Evolutionary conservation across 2,797 vertebrate genomes (phyloP), one percentile per base, ranked within the genome.

Genomic region (Vultur gryphus): DNA sequence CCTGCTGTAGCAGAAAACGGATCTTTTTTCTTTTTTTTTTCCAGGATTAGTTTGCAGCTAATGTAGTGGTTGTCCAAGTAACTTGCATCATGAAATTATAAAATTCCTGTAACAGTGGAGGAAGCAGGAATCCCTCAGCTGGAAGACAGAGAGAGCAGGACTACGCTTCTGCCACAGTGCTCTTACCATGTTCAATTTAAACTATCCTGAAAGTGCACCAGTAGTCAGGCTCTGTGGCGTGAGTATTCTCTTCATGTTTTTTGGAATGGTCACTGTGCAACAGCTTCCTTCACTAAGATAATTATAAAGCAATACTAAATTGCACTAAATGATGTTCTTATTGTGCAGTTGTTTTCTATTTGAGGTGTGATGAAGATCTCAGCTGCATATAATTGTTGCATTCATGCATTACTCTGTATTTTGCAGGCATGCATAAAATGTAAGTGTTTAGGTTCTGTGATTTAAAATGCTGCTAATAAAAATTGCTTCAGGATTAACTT

Each of bases 1-100:
- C 35, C 20, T 75, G 7, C 64, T 81, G 1, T 14, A 71, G 44
- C 23, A 81, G 48, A 87, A 78, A 78, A 57, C n/a, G 70, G 8
- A 85, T 26, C 6, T 44, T 39, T 0, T 33, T 24, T 48, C 37
- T 25, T 12, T 19, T 8, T 21, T 6, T 16, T 3, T 9, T 7
- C 14, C 59, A 43, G 72, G 55, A 49, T 73, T 85, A 67, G 43
- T 73, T 90, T 81, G 49, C 29, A 67, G 57, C 20, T 88, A 28
- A 43, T 51, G 8, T 2, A 52, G n/a, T 52, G 28, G 3, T 55
- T 87, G 21, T 70, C 43, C 26, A 28, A 84, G 11, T 52, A 73
- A 71, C 24, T 78, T 81, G n/a, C 41, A 35, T 81, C 29, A 26
- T 58, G 62, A 84, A 78, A 58, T 46, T 13, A 23, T 55, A 46